Base-by-base conservation (phyloP, 2,113 vertebrate species). In the Nothocercus nigrocapillus region DNA sequence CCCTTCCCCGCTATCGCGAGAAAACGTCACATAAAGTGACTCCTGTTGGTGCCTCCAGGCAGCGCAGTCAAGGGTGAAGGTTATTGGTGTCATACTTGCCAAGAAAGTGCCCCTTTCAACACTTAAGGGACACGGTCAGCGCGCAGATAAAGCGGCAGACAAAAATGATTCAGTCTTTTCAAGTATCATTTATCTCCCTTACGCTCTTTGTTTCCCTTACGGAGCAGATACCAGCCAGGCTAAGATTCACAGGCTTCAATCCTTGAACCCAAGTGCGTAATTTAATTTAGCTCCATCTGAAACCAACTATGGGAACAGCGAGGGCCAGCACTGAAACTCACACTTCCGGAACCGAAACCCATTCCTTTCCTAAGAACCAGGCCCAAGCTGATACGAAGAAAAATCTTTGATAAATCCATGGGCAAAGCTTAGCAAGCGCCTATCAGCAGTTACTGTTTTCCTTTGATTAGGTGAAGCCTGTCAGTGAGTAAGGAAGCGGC, bases 101-200 rank as follows among this genome's bases (percentile, higher is more conserved):
- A 87, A 94, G 97, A 96, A 96, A 95, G 91, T 95, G 69, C 84
- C 73, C 95, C 94, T 98, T 97, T 98, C 98, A 98, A 94, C 98
- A 97, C 97, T 81, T 83, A 25, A 91, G 95, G 94, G 76, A 85
- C 97, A 94, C 97, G 83, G 80, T 85, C 88, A 64, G 91, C 61
- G 95, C 74, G 77, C 95, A 94, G 97, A 95, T 93, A 96, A 97
- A 89, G 75, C 54, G 34, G 73, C 95, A 63, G 96, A 95, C 85
- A 53, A 85, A 95, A 97, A 88, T 42, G 81, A 70, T 95, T n/a
- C 81, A 91, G 87, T 85, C 81, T 82, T 82, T 84, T 92, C 94
- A 90, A 97, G 97, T 89, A 94, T 96, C 94, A 89, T 93, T 97
- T 97, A 97, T 97, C 96, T 96, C 85, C 92, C 85, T 70, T n/a